Conservation (phyloP, 2,888 invertebrate genomes). For the Nesidiocoris tenuis region DNA sequence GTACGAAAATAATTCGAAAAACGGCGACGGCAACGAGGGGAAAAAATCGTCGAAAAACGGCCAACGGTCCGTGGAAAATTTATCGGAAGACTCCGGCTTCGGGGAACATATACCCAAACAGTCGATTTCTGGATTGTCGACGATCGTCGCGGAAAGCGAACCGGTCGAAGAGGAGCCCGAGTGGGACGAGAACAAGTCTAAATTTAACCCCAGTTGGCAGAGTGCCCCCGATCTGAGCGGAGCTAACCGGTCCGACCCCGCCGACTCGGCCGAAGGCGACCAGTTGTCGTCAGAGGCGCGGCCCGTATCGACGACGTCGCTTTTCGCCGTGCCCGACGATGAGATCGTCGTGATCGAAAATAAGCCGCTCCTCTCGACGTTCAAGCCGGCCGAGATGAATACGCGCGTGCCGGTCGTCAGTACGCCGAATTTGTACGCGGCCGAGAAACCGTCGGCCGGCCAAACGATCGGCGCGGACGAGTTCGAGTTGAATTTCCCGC, state of each 20-base stretch:
- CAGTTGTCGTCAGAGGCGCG: neutral
- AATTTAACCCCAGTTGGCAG: conserved; percentile 53
- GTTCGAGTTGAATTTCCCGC: conserved; percentile 40
- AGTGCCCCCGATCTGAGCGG: conserved; percentile 52
- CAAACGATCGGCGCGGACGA: conserved; percentile 25
- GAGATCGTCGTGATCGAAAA: conserved; percentile 47
- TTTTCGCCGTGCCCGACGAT: conserved; percentile 48
- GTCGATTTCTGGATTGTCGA: conserved; percentile 41
- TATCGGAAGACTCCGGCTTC: conserved; percentile 75
- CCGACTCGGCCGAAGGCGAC: conserved; percentile 33
- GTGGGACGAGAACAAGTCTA: conserved; percentile 46
- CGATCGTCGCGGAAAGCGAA: conserved; percentile 41
- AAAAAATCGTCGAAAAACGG: conserved; percentile 52
- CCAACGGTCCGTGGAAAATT: conserved; percentile 66
- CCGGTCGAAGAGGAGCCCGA: conserved; percentile 29
- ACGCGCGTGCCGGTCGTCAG: conserved; percentile 46
- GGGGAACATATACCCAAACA: conserved; percentile 52
- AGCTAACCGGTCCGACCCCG: conserved; percentile 43
- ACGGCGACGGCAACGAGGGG: conserved; percentile 53
- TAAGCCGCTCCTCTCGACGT: conserved; percentile 43
- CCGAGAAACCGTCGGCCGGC: conserved; percentile 14
- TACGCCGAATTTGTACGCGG: conserved; percentile 48
- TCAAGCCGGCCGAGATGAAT: conserved; percentile 33
- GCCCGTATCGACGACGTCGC: conserved; percentile 37
- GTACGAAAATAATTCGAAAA: conserved; percentile 52